These are phyloP conservation scores for Synanthedon vespiformis DNA, from an alignment of 2,888 invertebrate genomes.

Conservation along the genomic window DNA sequence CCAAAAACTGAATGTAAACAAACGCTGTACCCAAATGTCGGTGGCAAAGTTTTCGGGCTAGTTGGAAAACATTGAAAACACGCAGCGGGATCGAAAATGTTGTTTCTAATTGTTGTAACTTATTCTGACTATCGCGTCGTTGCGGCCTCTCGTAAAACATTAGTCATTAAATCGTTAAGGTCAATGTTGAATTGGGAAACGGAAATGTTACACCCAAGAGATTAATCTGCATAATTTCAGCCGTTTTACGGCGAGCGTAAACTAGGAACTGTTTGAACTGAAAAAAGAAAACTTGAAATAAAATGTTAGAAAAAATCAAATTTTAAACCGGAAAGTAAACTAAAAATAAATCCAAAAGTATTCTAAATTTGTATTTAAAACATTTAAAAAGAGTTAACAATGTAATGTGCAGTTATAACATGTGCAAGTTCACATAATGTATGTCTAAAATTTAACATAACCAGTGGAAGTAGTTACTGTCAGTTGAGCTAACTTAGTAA, in stretches of 20 bases:
- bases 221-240: neutral
- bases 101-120: conserved; percentile 37
- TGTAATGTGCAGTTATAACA: too few species aligned
- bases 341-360: too few species aligned
- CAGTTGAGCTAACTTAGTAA: neutral
- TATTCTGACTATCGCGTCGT: conserved; percentile 22
- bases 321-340: too few species aligned
- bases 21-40: conserved; percentile 42
- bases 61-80: conserved; percentile 52
- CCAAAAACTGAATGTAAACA: conserved; percentile 65
- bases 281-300: too few species aligned
- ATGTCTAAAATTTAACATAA: too few species aligned
- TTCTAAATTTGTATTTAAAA: too few species aligned
- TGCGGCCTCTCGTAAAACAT: conserved; percentile 6
- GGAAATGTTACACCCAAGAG: neutral
- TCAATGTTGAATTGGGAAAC: neutral
- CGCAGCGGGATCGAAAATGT: conserved; percentile 42
- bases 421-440: too few species aligned
- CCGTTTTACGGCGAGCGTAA: too few species aligned
- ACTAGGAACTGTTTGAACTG: too few species aligned
- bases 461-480: too few species aligned
- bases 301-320: too few species aligned
- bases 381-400: too few species aligned
- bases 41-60: conserved; percentile 42
- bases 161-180: conserved; percentile 2